Evolutionary conservation across 1,140 invertebrate species (phyloP).

Genomic region (Aethina tumida): DNA sequence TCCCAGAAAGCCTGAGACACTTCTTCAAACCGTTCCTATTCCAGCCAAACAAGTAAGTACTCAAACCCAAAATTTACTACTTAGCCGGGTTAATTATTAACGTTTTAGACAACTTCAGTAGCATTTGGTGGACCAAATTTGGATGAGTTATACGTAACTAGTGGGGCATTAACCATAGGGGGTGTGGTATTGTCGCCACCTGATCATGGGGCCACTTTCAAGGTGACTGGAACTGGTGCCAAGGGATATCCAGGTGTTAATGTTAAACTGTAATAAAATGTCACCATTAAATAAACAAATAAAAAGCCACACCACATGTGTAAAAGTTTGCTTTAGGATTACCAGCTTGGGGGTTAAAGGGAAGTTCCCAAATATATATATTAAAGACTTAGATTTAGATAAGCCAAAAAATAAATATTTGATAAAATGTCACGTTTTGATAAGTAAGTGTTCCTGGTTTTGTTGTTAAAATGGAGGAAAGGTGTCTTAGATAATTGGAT

Average conservation of each 20-base stretch:
- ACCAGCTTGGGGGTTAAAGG: too few relatives aligned
- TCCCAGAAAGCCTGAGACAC: constrained; percentile 30
- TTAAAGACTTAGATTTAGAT: too few relatives aligned
- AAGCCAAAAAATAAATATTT: too few relatives aligned
- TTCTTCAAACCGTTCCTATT: constrained; percentile 26
- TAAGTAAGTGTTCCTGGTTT: too few relatives aligned
- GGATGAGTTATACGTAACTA: constrained; percentile 67
- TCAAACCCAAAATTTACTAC: not conserved
- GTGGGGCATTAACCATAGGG: constrained; percentile 34
- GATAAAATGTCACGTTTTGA: too few relatives aligned
- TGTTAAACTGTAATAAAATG: too few relatives aligned
- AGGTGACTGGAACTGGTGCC: constrained; percentile 19
- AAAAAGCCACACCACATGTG: too few relatives aligned
- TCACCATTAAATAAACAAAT: too few relatives aligned
- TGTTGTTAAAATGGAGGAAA: too few relatives aligned
- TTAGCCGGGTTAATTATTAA: not conserved
- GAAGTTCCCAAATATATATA: too few relatives aligned
- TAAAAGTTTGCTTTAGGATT: too few relatives aligned
- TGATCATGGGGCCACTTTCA: constrained; percentile 22
- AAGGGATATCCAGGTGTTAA: constrained; percentile 23
- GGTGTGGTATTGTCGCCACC: constrained; percentile 19
- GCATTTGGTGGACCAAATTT: constrained; percentile 68
- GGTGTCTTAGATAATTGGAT: too few relatives aligned
- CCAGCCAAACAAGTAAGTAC: constrained; percentile 33
- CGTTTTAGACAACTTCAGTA: constrained; percentile 56